Evolutionary conservation across 2,797 vertebrate genomes (phyloP).

Genomic region (Neoniphon sammara): DNA sequence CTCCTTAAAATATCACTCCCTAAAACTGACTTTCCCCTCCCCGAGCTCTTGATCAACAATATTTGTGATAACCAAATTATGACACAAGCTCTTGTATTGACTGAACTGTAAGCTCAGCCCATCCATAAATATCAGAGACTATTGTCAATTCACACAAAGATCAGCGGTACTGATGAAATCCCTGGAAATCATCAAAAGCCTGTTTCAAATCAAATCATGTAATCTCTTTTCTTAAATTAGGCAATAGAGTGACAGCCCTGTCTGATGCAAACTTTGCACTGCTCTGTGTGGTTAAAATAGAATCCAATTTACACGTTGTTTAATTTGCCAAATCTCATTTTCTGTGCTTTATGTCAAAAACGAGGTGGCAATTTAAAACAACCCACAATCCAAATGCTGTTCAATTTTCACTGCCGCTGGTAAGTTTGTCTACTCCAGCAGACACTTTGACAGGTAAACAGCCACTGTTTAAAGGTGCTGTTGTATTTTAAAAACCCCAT

Average conservation of each 20-base stretch:
- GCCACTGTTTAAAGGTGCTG: constrained; percentile 26
- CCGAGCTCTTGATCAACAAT: no score
- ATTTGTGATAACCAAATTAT: no score
- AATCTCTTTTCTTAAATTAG: constrained; percentile 18
- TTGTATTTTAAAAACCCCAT: constrained; percentile 31
- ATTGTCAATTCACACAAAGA: constrained; percentile 1
- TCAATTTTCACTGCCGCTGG: neutral
- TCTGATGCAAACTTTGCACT: constrained; percentile 23
- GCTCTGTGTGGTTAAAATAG: constrained; percentile 5
- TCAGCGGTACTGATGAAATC: constrained; percentile 50
- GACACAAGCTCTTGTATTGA: neutral
- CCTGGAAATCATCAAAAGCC: constrained; percentile 26
- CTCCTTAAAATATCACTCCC: neutral
- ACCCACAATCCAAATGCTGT: constrained; percentile 16
- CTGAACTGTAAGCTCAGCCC: neutral
- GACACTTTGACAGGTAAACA: constrained; percentile 29
- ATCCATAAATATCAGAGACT: constrained; percentile 14
- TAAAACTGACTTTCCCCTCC: neutral
- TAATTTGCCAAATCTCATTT: constrained; percentile 26
- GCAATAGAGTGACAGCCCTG: neutral
- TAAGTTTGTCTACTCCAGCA: constrained; percentile 6
- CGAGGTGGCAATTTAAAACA: constrained; percentile 10
- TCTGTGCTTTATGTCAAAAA: constrained; percentile 12
- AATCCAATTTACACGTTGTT: constrained; percentile 12
- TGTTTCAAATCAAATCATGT: constrained; percentile 10